Base-by-base conservation (phyloP, 1,140 invertebrate species). In the Zaprionus lachaisei region DNA sequence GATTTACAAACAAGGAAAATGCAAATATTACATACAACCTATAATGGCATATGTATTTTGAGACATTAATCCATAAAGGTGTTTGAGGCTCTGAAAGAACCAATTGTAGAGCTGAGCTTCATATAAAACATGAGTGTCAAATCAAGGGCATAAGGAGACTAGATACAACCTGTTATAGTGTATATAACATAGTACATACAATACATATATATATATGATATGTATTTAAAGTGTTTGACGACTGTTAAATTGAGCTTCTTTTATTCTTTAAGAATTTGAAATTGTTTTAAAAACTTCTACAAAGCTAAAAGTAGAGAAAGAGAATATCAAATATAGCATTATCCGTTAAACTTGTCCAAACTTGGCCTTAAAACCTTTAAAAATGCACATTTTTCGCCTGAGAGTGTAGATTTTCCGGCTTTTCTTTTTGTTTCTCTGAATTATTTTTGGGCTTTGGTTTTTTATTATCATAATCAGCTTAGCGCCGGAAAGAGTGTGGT, bases 381-480 rank as follows among this genome's bases (percentile, higher is more conserved):
- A 51, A 14, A 12, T 22, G 47, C 17, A 12, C 5, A 20, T 1
- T 14, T 2, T 51, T 22, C 47, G 9, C 20, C 5, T 7, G 47
- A 51, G 47, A 51, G 47, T 22, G 47, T 22, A 7, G 20, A 51
- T 51, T 51, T 51, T 51, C 20, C 47, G 20, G 47, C 47, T 51
- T 56, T 56, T 56, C 54, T 56, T 56, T 7, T n/a, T 56, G 26
- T 56, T 56, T 12, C 47, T 51, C 3, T 51, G 47, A 51, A 51
- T 51, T 24, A 22, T 51, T 51, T 51, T 51, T 11, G 20, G 47
- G 47, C 47, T 51, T 51, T 51, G 20, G 11, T 24, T 51, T 2
- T 51, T 51, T 49, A 49, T 49, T 55, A 55, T 55, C 51, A 55
- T 26, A 49, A 17, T 24, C 58, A 24, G n/a, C 68, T 55, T 31